phyloP scores from a whole-genome alignment of 2,888 invertebrate species.

The Dryobotodes eremita region DNA sequence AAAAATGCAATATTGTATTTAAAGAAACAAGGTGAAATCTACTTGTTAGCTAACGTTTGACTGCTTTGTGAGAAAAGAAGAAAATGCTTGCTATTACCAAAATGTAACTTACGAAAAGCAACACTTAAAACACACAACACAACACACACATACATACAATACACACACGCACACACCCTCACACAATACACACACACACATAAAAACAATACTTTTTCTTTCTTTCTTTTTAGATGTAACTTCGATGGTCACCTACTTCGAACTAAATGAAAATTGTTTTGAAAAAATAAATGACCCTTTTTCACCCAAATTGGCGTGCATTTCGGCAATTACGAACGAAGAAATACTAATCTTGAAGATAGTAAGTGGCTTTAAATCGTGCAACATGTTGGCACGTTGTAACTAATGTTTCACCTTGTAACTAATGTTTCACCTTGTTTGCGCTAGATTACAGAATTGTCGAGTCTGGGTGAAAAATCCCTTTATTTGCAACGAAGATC shows the following conservation, averaged over 20 bases:
- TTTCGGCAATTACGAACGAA: slow-evolving; percentile 41
- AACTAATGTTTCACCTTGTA: slow-evolving; percentile 60
- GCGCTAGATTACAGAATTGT: slow-evolving; percentile 57
- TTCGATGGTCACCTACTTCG: background rate
- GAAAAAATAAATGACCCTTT: background rate
- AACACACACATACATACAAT: background rate
- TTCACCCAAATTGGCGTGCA: slow-evolving; percentile 43
- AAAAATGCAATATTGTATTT: background rate
- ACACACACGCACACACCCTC: background rate
- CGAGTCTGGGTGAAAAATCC: slow-evolving; percentile 46
- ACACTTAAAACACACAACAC: background rate
- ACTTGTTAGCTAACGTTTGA: background rate
- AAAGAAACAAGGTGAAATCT: no score
- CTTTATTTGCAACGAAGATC: slow-evolving; percentile 40
- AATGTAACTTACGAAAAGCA: background rate
- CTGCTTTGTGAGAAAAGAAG: background rate
- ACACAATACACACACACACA: background rate
- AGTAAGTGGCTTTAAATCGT: slow-evolving; percentile 60
- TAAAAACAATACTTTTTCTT: background rate
- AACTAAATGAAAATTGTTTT: background rate
- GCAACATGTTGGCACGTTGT: slow-evolving; percentile 52
- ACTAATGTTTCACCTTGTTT: slow-evolving; percentile 61
- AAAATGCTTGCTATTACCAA: background rate
- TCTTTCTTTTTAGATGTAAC: background rate
- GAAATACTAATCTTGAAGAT: slow-evolving; percentile 59